Base-by-base conservation (phyloP, 2,797 vertebrate genomes). In the Melanotaenia maccullochi region DNA sequence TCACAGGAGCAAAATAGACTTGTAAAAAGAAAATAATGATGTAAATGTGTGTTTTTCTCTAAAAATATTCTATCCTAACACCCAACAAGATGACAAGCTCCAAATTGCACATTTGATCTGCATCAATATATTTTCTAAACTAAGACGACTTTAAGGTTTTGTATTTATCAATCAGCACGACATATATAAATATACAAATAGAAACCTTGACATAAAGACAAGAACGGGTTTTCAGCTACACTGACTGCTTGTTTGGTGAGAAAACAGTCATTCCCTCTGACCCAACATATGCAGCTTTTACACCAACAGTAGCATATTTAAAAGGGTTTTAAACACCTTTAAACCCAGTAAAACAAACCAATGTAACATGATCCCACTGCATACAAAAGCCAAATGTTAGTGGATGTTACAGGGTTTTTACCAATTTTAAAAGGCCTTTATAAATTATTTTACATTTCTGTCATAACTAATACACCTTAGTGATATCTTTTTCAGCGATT, bases 1-100 rank as follows among this genome's bases (percentile, higher is more conserved):
- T 82, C 76, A 81, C 70, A 13, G 30, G 63, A 75, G 66, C 49
- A 75, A 84, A 86, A 88, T 59, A 79, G 75, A 86, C 9, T 68
- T 44, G 42, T 35, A 63, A 61, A 74, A 42, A 42, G 65, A 79
- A 33, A 20, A 81, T 60, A 67, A 87, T 71, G 51, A 72, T 76
- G 68, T 24, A 63, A 60, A 67, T 47, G 16, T 57, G 22, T 68
- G 30, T 68, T 65, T 60, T 38, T 47, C 52, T 64, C 25, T 38
- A 65, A 12, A 30, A 36, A n/a, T 13, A 52, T 52, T 69, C n/a
- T 30, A 36, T 57, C 20, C 49, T 33, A 44, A 25, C 1, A 55
- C 44, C 55, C 13, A 38, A n/a, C n/a, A 30, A 28, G 62, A 61
- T 2, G 9, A 40, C 32, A 51, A 60, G 14, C 13, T 28, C 9